Conservation (phyloP, 2,113 vertebrate genomes). For the Myiozetetes cayanensis region DNA sequence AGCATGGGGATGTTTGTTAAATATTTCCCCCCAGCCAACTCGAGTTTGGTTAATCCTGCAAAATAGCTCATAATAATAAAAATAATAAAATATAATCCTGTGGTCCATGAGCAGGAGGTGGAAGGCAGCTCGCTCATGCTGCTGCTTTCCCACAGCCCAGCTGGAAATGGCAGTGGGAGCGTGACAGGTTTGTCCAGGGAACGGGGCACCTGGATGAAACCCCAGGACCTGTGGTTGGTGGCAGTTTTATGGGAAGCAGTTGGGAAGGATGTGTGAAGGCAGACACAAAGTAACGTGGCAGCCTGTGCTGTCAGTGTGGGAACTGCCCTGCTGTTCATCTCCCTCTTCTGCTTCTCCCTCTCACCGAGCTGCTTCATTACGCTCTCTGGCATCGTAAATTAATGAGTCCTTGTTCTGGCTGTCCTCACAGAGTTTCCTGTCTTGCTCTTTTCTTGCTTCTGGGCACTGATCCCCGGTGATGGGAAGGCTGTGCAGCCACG, state of each 20-base stretch:
- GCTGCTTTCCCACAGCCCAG: not conserved
- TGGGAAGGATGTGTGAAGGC: not conserved
- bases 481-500: not conserved
- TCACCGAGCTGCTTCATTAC: not conserved
- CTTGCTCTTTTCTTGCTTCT: no score
- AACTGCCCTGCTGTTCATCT: no score
- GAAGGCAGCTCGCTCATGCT: not conserved
- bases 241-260: not conserved
- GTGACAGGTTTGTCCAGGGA: not conserved
- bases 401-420: not conserved
- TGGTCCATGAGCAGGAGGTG: fast-evolving
- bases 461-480: not conserved
- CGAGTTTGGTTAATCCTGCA: not conserved
- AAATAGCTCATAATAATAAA: not conserved
- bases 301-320: not conserved
- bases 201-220: not conserved
- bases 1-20: not conserved
- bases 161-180: not conserved
- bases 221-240: not conserved
- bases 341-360: not conserved
- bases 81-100: no score
- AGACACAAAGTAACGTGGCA: not conserved
- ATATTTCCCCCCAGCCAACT: not conserved
- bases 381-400: not conserved
- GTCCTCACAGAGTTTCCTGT: not conserved